These are phyloP conservation scores for Maconellicoccus hirsutus DNA, from an alignment of 1,140 invertebrate genomes.

Conservation along the genomic window DNA sequence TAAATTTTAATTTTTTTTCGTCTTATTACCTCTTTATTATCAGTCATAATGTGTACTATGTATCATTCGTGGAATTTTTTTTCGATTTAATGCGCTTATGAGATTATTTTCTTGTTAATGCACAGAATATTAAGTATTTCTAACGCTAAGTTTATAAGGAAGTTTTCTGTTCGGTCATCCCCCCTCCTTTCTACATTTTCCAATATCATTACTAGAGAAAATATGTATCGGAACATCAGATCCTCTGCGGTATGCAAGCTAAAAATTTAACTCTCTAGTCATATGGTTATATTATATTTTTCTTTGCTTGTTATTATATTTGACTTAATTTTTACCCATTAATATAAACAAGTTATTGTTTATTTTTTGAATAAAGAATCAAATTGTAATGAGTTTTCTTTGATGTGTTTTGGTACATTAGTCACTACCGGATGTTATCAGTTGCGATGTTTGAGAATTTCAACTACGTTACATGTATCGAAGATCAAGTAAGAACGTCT, in stretches of 20 bases:
- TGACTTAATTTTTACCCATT: constrained; percentile 13
- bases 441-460: no score
- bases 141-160: background rate
- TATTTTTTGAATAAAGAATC: constrained; percentile 14
- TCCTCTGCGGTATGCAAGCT: background rate
- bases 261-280: constrained; percentile 17
- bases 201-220: constrained; percentile 12
- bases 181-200: background rate
- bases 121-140: background rate
- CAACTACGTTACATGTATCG: no score
- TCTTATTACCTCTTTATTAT: constrained; percentile 16
- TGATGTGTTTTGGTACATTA: no score
- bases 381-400: background rate
- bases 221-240: constrained; percentile 12
- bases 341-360: constrained; percentile 19
- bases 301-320: constrained; percentile 19
- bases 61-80: background rate
- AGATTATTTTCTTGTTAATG: background rate
- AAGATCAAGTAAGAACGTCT: no score
- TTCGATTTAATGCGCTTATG: background rate
- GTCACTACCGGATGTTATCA: no score
- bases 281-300: constrained; percentile 19
- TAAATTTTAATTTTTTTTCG: background rate
- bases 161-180: background rate
- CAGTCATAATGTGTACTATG: background rate